Conservation (phyloP, 1,140 invertebrate species). For the Ooceraea biroi region DNA sequence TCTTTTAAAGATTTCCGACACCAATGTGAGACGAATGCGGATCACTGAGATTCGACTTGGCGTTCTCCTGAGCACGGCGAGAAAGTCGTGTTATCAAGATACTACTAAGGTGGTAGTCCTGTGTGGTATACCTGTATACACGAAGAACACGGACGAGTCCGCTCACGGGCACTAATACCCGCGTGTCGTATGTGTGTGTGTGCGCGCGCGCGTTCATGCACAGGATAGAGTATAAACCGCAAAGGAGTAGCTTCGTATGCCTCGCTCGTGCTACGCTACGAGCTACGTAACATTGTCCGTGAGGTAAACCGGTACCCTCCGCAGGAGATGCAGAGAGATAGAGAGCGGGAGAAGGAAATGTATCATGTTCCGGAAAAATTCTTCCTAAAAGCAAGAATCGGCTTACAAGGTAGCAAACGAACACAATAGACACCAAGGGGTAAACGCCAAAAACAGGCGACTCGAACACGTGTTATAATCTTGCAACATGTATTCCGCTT, state of each 20-base stretch:
- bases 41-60: constrained; percentile 76
- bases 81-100: constrained; percentile 79
- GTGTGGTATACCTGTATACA: constrained; percentile 77
- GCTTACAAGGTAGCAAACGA: neutral
- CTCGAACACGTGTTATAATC: neutral
- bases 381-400: constrained; percentile 1
- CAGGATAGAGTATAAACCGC: constrained; percentile 73
- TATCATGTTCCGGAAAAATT: constrained; percentile 47
- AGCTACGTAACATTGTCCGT: constrained; percentile 78
- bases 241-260: constrained; percentile 79
- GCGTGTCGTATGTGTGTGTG: neutral
- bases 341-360: constrained; percentile 19
- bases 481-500: neutral
- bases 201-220: constrained; percentile 60
- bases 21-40: constrained; percentile 74
- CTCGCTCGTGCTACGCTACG: constrained; percentile 78
- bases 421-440: too few species aligned
- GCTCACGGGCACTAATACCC: constrained; percentile 58
- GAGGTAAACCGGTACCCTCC: constrained; percentile 79
- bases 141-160: constrained; percentile 30
- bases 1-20: neutral
- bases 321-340: constrained; percentile 43
- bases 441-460: too few species aligned
- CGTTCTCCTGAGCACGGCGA: constrained; percentile 62
- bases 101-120: constrained; percentile 79